Percentiles rank a stretch among this genome's conserved stretches.
These are phyloP conservation scores for Gorsachius magnificus DNA, from an alignment of 2,797 vertebrate genomes.

Conservation along the genomic window DNA sequence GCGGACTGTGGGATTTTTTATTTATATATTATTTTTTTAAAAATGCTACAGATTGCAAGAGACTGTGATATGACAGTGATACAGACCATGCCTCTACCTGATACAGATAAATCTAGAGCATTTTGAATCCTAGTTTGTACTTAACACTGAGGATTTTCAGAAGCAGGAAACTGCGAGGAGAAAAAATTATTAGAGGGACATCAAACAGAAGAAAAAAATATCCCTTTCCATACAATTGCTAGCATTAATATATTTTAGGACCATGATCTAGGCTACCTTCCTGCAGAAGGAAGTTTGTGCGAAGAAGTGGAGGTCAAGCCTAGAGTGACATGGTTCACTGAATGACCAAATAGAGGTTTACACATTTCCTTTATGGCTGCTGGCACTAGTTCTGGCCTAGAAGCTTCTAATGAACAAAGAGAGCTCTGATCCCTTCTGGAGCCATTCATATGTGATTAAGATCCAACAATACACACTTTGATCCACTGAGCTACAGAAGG, in stretches of 20 bases:
- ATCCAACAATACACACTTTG: conserved; percentile 55
- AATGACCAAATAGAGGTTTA: conserved; percentile 43
- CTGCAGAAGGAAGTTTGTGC: conserved; percentile 28
- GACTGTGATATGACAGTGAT: not conserved
- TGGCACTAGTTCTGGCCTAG: conserved; percentile 36
- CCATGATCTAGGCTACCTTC: conserved; percentile 9
- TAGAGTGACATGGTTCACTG: conserved; percentile 14
- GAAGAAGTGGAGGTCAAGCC: conserved; percentile 24
- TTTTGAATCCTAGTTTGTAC: not conserved
- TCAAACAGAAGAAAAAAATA: not conserved
- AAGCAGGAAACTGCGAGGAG: not conserved
- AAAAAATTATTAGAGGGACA: not conserved
- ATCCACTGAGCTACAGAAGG: conserved; percentile 28
- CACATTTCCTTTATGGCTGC: conserved; percentile 20
- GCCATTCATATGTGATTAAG: conserved; percentile 37
- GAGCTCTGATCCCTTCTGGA: conserved; percentile 55
- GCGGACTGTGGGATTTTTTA: not conserved
- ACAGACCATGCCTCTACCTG: not conserved
- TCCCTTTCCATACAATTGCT: not conserved
- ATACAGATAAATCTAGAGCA: not conserved
- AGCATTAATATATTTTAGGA: not conserved
- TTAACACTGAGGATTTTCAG: not conserved
- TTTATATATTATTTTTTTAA: not conserved
- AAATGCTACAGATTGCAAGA: not conserved
- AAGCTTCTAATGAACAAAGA: conserved; percentile 47